Conservation (phyloP, 30 jellyfish, hydroid and myxozoan species). For the Cassiopea xamachana region DNA sequence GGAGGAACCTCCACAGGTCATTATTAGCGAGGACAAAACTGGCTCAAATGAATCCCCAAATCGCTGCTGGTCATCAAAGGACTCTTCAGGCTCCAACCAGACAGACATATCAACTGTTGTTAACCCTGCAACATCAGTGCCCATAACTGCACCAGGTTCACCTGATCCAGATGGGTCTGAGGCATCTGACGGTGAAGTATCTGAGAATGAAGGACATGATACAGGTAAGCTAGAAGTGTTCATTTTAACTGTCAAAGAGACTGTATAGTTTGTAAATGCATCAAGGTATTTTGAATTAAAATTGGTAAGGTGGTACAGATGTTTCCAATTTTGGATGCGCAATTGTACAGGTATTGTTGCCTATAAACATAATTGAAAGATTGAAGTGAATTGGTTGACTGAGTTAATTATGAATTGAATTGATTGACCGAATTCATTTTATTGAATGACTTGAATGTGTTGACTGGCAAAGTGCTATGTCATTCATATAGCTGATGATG, state of each 20-base stretch:
- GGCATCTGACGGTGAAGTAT: constrained; percentile 68
- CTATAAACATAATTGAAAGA: no score
- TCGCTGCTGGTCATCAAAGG: constrained; percentile 94
- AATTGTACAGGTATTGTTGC: no score
- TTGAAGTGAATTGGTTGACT: no score
- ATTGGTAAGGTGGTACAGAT: no score
- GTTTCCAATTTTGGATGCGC: no score
- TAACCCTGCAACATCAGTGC: constrained; percentile 96
- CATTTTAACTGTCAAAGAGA: neutral
- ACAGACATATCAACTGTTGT: constrained; percentile 97
- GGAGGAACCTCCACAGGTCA: constrained; percentile 15
- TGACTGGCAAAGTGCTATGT: no score
- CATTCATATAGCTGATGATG: no score
- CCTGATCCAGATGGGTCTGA: constrained; percentile 96
- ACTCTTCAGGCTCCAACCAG: constrained; percentile 90
- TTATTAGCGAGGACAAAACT: constrained; percentile 39
- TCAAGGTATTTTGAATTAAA: neutral
- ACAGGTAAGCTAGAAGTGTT: neutral
- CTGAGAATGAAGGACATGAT: constrained; percentile 59
- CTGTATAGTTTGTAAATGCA: neutral
- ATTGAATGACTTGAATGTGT: no score
- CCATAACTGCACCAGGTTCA: constrained; percentile 98
- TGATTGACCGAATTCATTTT: no score
- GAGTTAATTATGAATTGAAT: no score
- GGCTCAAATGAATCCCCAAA: constrained; percentile 54